A percentile compares a stretch with the other conserved stretches of the same genome.
Evolutionary conservation across 2,888 invertebrate species (phyloP).

Genomic region (Plagodis dolabraria): DNA sequence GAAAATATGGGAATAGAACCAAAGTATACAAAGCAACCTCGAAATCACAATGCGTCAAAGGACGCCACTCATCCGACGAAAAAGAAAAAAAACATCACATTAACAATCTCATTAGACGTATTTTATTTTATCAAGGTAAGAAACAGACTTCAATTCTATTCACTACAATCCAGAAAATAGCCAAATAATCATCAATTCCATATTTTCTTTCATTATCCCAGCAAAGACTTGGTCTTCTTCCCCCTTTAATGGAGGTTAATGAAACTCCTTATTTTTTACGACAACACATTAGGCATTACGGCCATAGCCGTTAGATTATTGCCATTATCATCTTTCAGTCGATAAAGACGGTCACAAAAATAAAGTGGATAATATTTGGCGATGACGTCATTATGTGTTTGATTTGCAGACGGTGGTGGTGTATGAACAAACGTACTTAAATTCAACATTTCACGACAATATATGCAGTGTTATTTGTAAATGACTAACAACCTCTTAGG

Average conservation of each 20-base stretch:
- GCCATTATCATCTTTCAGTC: conserved; percentile 31
- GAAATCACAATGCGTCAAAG: too few species aligned
- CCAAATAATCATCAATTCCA: conserved; percentile 19
- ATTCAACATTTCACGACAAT: too few species aligned
- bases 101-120: too few species aligned
- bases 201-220: conserved; percentile 18
- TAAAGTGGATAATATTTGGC: conserved; percentile 21
- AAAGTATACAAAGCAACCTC: too few species aligned
- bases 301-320: conserved; percentile 31
- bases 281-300: conserved; percentile 31
- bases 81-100: too few species aligned
- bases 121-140: too few species aligned
- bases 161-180: not conserved
- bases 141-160: too few species aligned
- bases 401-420: conserved; percentile 9
- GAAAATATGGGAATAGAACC: too few species aligned
- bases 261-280: conserved; percentile 37
- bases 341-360: conserved; percentile 29
- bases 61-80: too few species aligned
- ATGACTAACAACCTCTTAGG: too few species aligned
- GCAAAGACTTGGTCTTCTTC: conserved; percentile 15
- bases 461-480: too few species aligned
- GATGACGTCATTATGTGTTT: conserved; percentile 19
- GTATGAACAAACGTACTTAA: too few species aligned
- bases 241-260: conserved; percentile 30